Conservation (phyloP, 2,113 vertebrate species). For the Rana temporaria region DNA sequence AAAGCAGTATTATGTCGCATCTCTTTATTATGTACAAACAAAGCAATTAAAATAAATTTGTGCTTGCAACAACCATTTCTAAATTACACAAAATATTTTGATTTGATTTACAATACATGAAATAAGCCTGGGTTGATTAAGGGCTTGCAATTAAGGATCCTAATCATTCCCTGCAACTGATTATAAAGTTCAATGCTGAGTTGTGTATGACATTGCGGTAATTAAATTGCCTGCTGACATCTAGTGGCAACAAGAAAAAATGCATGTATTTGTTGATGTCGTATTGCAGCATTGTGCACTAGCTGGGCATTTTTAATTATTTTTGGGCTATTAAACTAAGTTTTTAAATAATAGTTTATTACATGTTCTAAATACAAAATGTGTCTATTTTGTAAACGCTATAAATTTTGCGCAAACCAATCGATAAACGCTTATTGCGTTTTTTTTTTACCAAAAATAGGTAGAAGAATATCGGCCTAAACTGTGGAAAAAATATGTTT, state of each 20-base stretch:
- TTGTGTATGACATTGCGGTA: neutral
- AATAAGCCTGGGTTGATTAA: constrained; percentile 20
- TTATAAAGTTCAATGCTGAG: constrained; percentile 10
- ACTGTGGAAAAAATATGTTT: no score
- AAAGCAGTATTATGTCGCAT: neutral
- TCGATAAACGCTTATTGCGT: no score
- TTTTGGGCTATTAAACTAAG: no score
- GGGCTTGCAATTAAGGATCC: constrained; percentile 16
- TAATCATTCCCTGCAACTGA: neutral
- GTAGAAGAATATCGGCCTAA: no score
- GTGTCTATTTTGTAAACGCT: no score
- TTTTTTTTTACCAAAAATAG: no score
- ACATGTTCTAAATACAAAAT: no score
- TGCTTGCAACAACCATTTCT: neutral
- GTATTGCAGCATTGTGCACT: no score
- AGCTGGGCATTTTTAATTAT: no score
- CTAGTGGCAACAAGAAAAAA: constrained; percentile 32
- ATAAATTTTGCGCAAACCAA: no score
- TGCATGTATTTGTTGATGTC: neutral
- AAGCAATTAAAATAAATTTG: constrained; percentile 4
- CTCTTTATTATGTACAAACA: neutral
- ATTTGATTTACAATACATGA: constrained; percentile 8
- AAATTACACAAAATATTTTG: constrained; percentile 23
- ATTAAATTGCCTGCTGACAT: constrained; percentile 43
- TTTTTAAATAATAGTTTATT: no score